Evolutionary conservation across 2,797 vertebrate genomes (phyloP), one percentile per base, ranked within the genome.

Genomic region (Microctenopoma lineatum): DNA sequence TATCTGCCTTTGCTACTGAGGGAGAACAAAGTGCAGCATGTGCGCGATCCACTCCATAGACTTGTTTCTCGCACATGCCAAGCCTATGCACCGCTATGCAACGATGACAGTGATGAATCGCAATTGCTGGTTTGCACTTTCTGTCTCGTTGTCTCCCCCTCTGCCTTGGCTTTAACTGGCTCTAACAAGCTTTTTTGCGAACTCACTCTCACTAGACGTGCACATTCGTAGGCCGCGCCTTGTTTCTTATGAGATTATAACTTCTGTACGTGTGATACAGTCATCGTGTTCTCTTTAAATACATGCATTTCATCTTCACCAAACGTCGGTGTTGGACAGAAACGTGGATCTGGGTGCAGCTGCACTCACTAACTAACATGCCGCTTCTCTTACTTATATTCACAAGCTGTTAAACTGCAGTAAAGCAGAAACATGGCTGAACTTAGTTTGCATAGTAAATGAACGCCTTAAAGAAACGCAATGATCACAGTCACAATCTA

Each of bases 91-190:
- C 44, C 18, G 75, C 27, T 47, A 29, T 29, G 39, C 27, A 13
- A 74, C 38, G 3, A 36, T 73, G 74, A 84, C 77, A 71, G 67
- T 69, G 81, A 84, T 80, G 66, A 87, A 86, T 83, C 78, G 56
- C 78, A 70, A 70, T 29, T 48, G 59, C 62, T 29, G 71, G 42
- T 59, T 53, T 66, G 45, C 39, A 61, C 45, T 76, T 39, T 42
- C 64, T 58, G 38, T 79, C 66, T 66, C 42, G 66, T 69, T 77
- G 14, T 46, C 29, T 71, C 9, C 15, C 13, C 68, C 66, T 41
- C 39, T 15, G 39, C 39, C 1, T 50, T 57, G 41, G 16, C 61
- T 80, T 70, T 51, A 52, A 53, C 50, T 41, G 61, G 29, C 39
- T 72, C 48, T 64, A 56, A 72, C 73, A 48, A 79, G 41, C 48